Percentiles rank a stretch among this genome's conserved stretches.
These are phyloP conservation scores for Pangasius djambal DNA, from an alignment of 2,797 vertebrate genomes.

Conservation along the genomic window DNA sequence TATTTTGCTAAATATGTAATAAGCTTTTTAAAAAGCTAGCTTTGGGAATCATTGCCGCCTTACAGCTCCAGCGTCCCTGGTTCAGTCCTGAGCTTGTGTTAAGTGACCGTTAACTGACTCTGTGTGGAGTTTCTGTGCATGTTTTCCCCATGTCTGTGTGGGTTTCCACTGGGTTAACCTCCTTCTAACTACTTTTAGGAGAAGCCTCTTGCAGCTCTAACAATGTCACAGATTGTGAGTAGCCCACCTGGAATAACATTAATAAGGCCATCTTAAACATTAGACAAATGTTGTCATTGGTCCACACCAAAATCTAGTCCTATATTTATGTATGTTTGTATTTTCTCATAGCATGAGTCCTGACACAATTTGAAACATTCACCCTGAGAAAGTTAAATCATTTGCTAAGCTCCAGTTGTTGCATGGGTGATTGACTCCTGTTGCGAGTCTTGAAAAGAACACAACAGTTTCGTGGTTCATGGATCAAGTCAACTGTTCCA, in stretches of 20 bases:
- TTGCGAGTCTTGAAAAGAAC: slow-evolving; percentile 19
- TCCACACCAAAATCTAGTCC: neutral
- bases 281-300: slow-evolving; percentile 12
- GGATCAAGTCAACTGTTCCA: slow-evolving; percentile 27
- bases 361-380: neutral
- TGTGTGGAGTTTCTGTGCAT: neutral
- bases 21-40: neutral
- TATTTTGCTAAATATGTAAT: neutral
- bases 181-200: neutral
- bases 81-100: neutral
- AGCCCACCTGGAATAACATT: neutral
- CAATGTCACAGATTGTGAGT: neutral
- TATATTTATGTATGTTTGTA: neutral
- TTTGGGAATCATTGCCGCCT: neutral
- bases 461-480: slow-evolving; percentile 34
- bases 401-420: slow-evolving; percentile 15
- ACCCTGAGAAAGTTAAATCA: slow-evolving; percentile 9
- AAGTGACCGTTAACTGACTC: too few species aligned
- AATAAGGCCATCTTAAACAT: neutral
- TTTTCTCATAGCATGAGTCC: neutral
- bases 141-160: neutral
- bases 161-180: neutral
- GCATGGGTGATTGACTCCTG: slow-evolving; percentile 27
- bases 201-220: slow-evolving; percentile 13
- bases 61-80: neutral